Conservation (phyloP, 2,888 invertebrate genomes). For the Nomada ferruginata region DNA sequence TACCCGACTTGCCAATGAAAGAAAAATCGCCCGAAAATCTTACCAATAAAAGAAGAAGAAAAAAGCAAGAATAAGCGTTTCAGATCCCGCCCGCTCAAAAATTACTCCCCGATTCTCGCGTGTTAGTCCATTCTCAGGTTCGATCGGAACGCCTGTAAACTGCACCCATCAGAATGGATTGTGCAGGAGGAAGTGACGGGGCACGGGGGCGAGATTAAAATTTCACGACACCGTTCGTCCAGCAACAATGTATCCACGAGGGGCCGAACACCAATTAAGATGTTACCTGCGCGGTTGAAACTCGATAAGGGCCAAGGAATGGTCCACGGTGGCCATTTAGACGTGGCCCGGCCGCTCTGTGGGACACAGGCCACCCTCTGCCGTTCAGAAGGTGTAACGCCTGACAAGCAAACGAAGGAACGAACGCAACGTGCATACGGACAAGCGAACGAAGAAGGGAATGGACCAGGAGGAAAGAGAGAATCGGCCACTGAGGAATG, state of each 20-base stretch:
- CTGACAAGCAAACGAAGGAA: not conserved
- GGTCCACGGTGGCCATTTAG: slow-evolving; percentile 58
- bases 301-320: slow-evolving; percentile 67
- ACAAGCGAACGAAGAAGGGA: slow-evolving; percentile 16
- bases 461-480: slow-evolving; percentile 46
- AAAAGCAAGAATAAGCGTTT: not conserved
- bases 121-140: slow-evolving; percentile 23
- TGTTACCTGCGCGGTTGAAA: slow-evolving; percentile 70
- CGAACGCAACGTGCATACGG: slow-evolving; percentile 6
- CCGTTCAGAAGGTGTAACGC: not conserved
- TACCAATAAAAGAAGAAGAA: not conserved
- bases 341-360: slow-evolving; percentile 21
- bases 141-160: not conserved
- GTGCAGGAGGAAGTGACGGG: not conserved
- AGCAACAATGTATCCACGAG: slow-evolving; percentile 68
- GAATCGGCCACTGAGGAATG: slow-evolving; percentile 71
- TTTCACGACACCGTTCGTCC: slow-evolving; percentile 49
- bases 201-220: slow-evolving; percentile 42
- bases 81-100: not conserved
- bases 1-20: too few relatives aligned
- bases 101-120: not conserved
- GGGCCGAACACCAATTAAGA: slow-evolving; percentile 67
- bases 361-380: slow-evolving; percentile 10
- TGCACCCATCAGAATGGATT: not conserved
- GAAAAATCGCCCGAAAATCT: too few relatives aligned